Conservation (phyloP, 2,888 invertebrate genomes). For the Pegoplata infirma region DNA sequence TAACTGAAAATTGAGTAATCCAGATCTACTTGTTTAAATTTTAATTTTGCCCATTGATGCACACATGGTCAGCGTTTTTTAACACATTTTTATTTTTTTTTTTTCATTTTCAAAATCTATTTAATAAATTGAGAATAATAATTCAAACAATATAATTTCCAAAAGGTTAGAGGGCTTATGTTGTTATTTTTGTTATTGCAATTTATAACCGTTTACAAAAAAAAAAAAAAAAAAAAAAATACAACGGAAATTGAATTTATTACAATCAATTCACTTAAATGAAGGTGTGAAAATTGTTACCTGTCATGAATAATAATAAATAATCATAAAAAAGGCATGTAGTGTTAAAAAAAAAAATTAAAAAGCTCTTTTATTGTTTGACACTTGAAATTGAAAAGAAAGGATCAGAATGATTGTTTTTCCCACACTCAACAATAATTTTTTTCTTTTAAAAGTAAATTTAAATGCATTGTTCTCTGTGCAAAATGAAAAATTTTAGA, state of each 20-base stretch:
- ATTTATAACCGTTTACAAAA: constrained; percentile 22
- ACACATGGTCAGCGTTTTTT: no score
- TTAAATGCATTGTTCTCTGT: constrained; percentile 11
- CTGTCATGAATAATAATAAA: constrained; percentile 51
- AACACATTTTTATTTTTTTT: no score
- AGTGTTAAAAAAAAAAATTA: neutral
- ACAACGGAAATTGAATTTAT: constrained; percentile 48
- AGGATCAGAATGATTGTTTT: constrained; percentile 18
- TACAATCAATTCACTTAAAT: constrained; percentile 51
- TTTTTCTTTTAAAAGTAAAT: neutral
- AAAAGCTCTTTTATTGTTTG: constrained; percentile 46
- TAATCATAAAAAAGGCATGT: constrained; percentile 43
- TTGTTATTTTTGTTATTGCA: neutral
- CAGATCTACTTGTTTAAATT: no score
- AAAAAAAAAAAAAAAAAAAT: constrained; percentile 10
- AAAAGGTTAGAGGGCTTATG: neutral
- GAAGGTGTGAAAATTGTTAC: constrained; percentile 56
- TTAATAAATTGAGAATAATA: constrained; percentile 6
- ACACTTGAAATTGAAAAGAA: constrained; percentile 29
- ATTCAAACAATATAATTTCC: neutral
- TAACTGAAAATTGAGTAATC: no score
- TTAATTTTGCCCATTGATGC: no score
- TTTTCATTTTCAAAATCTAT: neutral
- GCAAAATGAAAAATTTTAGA: neutral
- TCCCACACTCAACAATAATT: neutral